These are phyloP conservation scores for Spizaetus ornatus DNA, from an alignment of 2,113 vertebrate species.

Conservation along the genomic window DNA sequence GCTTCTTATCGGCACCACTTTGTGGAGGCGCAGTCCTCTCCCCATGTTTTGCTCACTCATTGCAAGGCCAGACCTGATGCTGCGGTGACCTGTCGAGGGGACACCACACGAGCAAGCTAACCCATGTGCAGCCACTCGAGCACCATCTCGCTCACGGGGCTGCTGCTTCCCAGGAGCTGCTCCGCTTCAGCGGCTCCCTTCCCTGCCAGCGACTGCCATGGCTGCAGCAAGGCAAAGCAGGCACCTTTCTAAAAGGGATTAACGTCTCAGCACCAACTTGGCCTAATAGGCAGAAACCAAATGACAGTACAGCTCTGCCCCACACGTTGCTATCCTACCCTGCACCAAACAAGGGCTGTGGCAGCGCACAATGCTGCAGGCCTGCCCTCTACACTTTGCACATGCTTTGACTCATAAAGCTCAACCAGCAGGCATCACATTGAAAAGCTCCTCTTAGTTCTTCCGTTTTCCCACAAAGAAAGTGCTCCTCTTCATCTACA, in stretches of 20 bases:
- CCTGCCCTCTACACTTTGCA: background rate
- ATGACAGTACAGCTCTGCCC: background rate
- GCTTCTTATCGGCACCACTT: background rate
- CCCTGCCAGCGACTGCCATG: accelerated
- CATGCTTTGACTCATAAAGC: background rate
- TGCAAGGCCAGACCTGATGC: background rate
- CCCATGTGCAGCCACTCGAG: accelerated
- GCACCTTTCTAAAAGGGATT: background rate
- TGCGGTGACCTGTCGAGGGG: accelerated
- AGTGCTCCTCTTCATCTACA: background rate
- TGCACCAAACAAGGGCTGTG: background rate
- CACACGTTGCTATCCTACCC: background rate
- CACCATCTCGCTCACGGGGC: background rate
- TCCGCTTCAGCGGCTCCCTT: background rate
- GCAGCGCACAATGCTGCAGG: accelerated
- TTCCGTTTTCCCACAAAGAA: background rate
- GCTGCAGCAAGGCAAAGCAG: background rate
- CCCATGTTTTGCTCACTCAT: background rate
- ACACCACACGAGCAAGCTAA: background rate
- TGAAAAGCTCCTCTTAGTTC: background rate
- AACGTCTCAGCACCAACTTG: background rate
- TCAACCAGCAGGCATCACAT: background rate
- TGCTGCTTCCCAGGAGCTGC: background rate
- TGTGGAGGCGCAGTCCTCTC: too few species aligned
- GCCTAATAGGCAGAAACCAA: background rate